Conservation (phyloP, 2,113 vertebrate species). For the Paradoxurus hermaphroditus region DNA sequence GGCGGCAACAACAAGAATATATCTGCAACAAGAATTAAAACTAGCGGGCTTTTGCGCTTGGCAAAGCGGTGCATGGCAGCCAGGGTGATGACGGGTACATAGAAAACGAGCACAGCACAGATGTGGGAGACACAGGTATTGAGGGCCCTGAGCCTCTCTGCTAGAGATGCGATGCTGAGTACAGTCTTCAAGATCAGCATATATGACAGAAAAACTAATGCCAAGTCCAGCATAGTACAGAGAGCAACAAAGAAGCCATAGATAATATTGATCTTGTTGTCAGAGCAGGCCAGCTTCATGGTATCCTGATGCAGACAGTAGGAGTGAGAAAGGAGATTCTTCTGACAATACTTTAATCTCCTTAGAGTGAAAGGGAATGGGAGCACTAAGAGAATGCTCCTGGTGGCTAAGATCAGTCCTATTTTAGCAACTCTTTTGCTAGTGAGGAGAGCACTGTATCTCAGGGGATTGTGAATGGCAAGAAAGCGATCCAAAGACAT, state of each 20-base stretch:
- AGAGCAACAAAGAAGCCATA: conserved; percentile 35
- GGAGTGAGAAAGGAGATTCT: conserved; percentile 34
- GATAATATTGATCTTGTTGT: conserved; percentile 10
- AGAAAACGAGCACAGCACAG: conserved; percentile 40
- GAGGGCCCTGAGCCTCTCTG: background rate
- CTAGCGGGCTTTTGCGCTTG: background rate
- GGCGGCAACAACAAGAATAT: conserved; percentile 63
- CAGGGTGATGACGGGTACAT: background rate
- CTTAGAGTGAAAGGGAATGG: conserved; percentile 33
- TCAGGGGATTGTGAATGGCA: conserved; percentile 43
- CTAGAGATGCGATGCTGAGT: background rate
- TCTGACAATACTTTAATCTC: conserved; percentile 26
- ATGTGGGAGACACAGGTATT: conserved; percentile 36
- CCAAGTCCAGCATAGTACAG: conserved; percentile 10
- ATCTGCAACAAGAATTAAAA: conserved; percentile 48
- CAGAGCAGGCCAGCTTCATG: conserved; percentile 37
- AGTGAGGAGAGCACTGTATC: conserved; percentile 17
- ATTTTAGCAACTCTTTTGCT: background rate
- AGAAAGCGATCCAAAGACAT: conserved; percentile 52
- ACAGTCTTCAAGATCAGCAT: background rate
- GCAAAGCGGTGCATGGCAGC: conserved; percentile 18
- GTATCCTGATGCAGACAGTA: conserved; percentile 44
- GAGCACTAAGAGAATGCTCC: conserved; percentile 22
- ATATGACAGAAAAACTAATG: conserved; percentile 42
- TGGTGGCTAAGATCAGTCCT: background rate